These are phyloP conservation scores for Hecatera dysodea DNA, from an alignment of 2,888 invertebrate species.

Conservation along the genomic window DNA sequence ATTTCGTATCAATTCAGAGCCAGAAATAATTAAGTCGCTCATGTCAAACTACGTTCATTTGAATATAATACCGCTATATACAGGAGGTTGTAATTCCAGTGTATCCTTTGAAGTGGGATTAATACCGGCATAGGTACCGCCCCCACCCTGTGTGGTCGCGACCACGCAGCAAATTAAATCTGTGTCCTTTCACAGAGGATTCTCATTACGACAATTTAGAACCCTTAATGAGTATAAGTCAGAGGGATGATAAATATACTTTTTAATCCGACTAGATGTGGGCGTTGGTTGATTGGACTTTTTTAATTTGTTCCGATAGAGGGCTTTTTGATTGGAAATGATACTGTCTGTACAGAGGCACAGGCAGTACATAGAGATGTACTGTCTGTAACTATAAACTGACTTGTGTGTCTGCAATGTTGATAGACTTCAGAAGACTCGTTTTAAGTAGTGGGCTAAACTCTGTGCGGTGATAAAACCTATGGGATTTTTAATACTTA, in stretches of 20 bases:
- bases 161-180: slow-evolving; percentile 85
- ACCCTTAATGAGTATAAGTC: slow-evolving; percentile 73
- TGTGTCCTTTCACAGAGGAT: slow-evolving; percentile 79
- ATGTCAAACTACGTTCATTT: slow-evolving; percentile 74
- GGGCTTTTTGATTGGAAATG: slow-evolving; percentile 18
- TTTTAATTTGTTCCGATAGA: slow-evolving; percentile 37
- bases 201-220: slow-evolving; percentile 84
- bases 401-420: background rate
- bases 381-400: background rate
- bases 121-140: slow-evolving; percentile 75
- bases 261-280: slow-evolving; percentile 36
- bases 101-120: slow-evolving; percentile 89
- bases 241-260: slow-evolving; percentile 58
- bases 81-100: slow-evolving; percentile 80
- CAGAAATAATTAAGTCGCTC: slow-evolving; percentile 74
- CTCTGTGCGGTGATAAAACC: no score
- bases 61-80: slow-evolving; percentile 71
- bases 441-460: background rate
- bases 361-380: no score
- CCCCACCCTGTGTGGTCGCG: slow-evolving; percentile 72
- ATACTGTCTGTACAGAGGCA: no score
- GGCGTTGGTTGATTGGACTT: slow-evolving; percentile 39
- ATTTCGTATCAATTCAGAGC: slow-evolving; percentile 11
- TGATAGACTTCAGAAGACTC: background rate
- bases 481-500: no score